Conservation (phyloP, 2,797 vertebrate genomes). For the Lates japonicus region DNA sequence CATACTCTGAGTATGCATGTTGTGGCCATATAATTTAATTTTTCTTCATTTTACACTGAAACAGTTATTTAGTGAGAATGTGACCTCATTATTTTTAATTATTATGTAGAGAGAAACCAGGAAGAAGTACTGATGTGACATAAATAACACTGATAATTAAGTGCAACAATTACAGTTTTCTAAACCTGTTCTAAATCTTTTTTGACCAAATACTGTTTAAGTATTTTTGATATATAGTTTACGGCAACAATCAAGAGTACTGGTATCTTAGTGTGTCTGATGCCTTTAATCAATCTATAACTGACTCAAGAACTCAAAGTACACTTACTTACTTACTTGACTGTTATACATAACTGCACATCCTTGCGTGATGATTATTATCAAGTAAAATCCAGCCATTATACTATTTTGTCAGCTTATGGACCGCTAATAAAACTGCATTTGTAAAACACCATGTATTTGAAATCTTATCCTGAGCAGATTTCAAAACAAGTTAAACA, state of each 20-base stretch:
- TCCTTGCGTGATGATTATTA: neutral
- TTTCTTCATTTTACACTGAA: neutral
- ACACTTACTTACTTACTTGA: neutral
- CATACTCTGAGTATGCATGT: neutral
- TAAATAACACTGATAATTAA: neutral
- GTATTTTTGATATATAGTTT: constrained; percentile 1
- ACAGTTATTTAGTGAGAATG: neutral
- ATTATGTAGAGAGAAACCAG: neutral
- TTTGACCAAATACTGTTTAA: neutral
- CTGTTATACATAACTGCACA: neutral
- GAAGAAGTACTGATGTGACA: neutral
- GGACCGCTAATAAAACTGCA: constrained; percentile 15
- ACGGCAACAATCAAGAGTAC: neutral
- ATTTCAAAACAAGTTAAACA: constrained; percentile 43
- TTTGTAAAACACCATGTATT: constrained; percentile 20
- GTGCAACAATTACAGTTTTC: neutral
- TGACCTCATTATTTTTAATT: neutral
- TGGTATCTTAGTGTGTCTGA: neutral
- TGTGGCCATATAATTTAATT: neutral
- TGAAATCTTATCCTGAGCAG: constrained; percentile 36
- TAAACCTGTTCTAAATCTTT: neutral
- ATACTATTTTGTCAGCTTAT: constrained; percentile 1
- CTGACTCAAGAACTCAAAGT: neutral
- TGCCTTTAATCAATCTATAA: neutral
- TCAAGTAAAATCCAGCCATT: constrained; percentile 12